A percentile compares a stretch with the other conserved stretches of the same genome.
Conservation (phyloP, 2,888 invertebrate genomes). For the Andrena marginata region DNA sequence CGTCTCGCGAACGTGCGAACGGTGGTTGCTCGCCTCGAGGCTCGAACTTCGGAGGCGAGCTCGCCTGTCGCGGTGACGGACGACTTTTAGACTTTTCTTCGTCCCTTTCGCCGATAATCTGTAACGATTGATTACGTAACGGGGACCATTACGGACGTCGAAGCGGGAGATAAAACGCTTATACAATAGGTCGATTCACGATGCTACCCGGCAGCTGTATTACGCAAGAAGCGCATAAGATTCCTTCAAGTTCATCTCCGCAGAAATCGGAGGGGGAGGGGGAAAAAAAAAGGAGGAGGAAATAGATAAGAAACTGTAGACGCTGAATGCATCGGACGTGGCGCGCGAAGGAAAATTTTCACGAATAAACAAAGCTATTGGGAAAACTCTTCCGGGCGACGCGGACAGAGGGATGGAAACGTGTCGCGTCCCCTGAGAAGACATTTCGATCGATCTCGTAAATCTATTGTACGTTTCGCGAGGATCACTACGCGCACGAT, state of each 20-base stretch:
- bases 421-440: conserved; percentile 49
- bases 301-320: conserved; percentile 2
- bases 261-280: neutral
- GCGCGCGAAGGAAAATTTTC: neutral
- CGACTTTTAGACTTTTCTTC: neutral
- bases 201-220: neutral
- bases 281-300: neutral
- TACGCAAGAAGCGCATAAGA: neutral
- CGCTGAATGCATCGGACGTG: neutral
- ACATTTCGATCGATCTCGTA: conserved; percentile 31
- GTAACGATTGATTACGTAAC: neutral
- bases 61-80: neutral
- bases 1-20: neutral
- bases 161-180: conserved; percentile 22
- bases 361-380: neutral
- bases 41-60: neutral
- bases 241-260: neutral
- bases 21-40: neutral
- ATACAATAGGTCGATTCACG: conserved; percentile 21
- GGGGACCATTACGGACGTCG: conserved; percentile 1
- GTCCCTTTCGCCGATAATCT: neutral
- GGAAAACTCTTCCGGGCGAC: conserved; percentile 75
- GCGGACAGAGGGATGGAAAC: conserved; percentile 27
- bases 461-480: neutral
- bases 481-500: neutral